Base-by-base conservation (phyloP, 2,113 vertebrate species). In the Oriolus oriolus region DNA sequence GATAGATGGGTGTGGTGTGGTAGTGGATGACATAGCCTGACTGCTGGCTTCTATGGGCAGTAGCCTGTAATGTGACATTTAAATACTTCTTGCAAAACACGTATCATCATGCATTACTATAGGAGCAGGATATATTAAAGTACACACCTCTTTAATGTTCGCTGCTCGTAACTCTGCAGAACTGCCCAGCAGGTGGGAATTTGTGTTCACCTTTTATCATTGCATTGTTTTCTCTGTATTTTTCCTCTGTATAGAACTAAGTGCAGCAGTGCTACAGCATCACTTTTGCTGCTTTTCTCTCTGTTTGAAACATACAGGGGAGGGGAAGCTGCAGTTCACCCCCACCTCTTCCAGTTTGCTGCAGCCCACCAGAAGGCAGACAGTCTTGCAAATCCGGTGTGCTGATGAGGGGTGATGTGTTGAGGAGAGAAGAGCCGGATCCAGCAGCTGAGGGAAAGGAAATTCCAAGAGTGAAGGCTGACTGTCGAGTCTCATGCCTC, bases 61-160 rank as follows among this genome's bases (percentile, higher is more conserved):
- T 26, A 41, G n/a, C 11, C 41, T 47, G 13, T 37, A 71, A 44
- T 0, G 2, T 21, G 33, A 15, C 21, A 12, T 57, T 33, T 45
- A 37, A 57, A 19, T 45, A 14, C 42, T 49, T 65, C 18, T 8
- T 65, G 53, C 26, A 50, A 53, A 81, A 31, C 16, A 3, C 1
- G 1, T 27, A 6, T 4, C 7, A 7, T 44, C 12, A 2, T 44
- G 74, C 22, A 3, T 54, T 71, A 19, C 24, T 57, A 1, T 4
- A 35, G 21, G 26, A 80, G 22, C 21, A 42, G 30, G 3, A 8
- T 33, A 9, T 56, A 1, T 57, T 74, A 23, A 81, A 87, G 26
- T 23, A 28, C 10, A 5, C 1, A 3, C 0, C 0, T 66, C 18
- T 59, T 39, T 16, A 20, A 19, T 56, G 4, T 53, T 80, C 30